Evolutionary conservation across 1,140 invertebrate species (phyloP).

Genomic region (Spodoptera frugiperda): DNA sequence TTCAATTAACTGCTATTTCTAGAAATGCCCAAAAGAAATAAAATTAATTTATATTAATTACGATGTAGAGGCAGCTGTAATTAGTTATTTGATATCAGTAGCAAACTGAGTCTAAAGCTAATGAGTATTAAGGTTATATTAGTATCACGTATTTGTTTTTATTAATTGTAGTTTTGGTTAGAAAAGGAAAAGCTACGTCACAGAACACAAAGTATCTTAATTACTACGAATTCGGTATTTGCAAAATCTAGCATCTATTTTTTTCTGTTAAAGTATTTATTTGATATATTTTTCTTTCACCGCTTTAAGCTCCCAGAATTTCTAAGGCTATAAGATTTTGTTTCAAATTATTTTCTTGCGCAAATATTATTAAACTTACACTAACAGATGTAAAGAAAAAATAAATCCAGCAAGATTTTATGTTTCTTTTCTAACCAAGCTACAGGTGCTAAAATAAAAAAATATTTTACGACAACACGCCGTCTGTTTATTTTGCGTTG

Average conservation of each 20-base stretch:
- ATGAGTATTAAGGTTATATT: conserved; percentile 4
- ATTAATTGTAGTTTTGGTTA: neutral
- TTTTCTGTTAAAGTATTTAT: too few relatives aligned
- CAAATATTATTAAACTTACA: neutral
- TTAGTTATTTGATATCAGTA: neutral
- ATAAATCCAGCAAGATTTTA: neutral
- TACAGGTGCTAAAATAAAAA: conserved; percentile 41
- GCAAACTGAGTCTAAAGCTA: neutral
- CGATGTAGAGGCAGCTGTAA: conserved; percentile 8
- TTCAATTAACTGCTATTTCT: conserved; percentile 20
- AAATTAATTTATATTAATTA: conserved; percentile 11
- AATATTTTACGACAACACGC: conserved; percentile 19
- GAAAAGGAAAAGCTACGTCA: neutral
- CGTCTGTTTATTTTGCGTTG: conserved; percentile 41
- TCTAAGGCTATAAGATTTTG: neutral
- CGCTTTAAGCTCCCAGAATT: too few relatives aligned
- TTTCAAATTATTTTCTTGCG: neutral
- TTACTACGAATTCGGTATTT: too few relatives aligned
- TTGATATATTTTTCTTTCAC: too few relatives aligned
- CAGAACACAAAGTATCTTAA: neutral
- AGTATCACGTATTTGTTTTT: neutral
- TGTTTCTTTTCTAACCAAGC: conserved; percentile 22
- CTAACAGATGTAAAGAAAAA: conserved; percentile 14
- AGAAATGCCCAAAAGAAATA: neutral
- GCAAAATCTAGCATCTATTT: too few relatives aligned